Conservation (phyloP, 2,888 invertebrate genomes). For the Aradus depressus region DNA sequence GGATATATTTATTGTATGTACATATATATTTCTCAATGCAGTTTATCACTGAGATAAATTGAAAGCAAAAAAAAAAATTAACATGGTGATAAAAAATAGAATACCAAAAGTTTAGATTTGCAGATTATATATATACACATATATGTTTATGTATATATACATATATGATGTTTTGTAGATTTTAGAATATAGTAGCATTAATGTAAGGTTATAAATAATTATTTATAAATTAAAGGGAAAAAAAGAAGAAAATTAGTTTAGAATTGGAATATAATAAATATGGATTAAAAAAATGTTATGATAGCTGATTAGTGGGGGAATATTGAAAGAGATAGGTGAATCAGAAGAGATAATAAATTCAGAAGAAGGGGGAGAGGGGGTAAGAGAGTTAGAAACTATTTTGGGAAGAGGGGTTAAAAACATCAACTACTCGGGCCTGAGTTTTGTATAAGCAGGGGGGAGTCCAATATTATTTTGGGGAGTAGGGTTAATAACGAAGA, state of each 20-base stretch:
- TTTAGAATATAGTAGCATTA: slow-evolving; percentile 21
- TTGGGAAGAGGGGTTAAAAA: too few relatives aligned
- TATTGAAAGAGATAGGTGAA: too few relatives aligned
- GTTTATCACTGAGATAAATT: slow-evolving; percentile 7
- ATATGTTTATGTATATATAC: too few relatives aligned
- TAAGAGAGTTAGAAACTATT: too few relatives aligned
- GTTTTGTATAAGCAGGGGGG: too few relatives aligned
- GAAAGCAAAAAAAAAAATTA: slow-evolving; percentile 9
- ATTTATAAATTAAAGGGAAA: slow-evolving; percentile 18
- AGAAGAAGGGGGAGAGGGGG: too few relatives aligned
- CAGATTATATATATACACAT: slow-evolving; percentile 19
- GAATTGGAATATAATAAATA: slow-evolving; percentile 6
- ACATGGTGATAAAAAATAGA: slow-evolving; percentile 14
- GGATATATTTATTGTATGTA: slow-evolving; percentile 18
- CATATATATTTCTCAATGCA: slow-evolving; percentile 20
- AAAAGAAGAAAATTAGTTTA: slow-evolving; percentile 17
- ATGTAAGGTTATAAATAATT: slow-evolving; percentile 21
- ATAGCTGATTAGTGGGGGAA: slow-evolving; percentile 8
- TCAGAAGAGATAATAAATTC: too few relatives aligned
- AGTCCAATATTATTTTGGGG: too few relatives aligned
- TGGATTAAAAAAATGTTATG: slow-evolving; percentile 4
- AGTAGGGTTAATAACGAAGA: too few relatives aligned
- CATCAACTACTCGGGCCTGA: too few relatives aligned
- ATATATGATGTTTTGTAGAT: slow-evolving; percentile 20
- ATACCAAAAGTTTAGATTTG: slow-evolving; percentile 17